Base-by-base conservation (phyloP, 2,888 invertebrate genomes). In the Meteorus colon region DNA sequence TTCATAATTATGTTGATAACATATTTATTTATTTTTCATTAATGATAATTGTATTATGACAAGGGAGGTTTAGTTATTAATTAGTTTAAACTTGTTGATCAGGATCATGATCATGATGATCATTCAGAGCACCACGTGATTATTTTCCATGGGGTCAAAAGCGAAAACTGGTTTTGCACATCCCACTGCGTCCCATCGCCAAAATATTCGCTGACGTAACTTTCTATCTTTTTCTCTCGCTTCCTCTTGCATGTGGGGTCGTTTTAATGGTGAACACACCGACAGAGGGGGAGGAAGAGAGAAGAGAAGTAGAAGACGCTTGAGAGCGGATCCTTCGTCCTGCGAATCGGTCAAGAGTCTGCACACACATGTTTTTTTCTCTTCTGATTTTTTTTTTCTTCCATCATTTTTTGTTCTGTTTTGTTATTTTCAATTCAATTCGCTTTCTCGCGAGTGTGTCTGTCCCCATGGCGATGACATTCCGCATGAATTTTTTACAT, bases 121-220 rank as follows among this genome's bases (percentile, higher is more conserved):
- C 48, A 72, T 72, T 63, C 29, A 63, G 24, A 67, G 67, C 29
- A 69, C 16, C 68, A 72, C 48, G 67, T 72, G 72, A 72, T 75
- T 59, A 65, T 63, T 55, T 55, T 55, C 19, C 55, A 75, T 67
- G 59, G 75, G 75, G 77, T 77, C 78, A 80, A 80, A 79, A 77
- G 68, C 76, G 66, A 77, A 79, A 82, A 82, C 82, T 81, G 82
- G 82, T 82, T 82, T 81, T 59, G 48, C 62, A 27, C 59, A 41
- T 51, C 59, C 62, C 62, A 67, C 48, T 10, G 65, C 71, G 66
- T 71, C 71, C 63, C n/a, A 63, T 68, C 75, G 77, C 65, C 67
- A 73, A 77, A 71, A 79, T 74, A 76, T 79, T 78, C 65, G 73
- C 79, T 79, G 78, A 76, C 68, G 75, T 78, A 79, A 78, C 69